Evolutionary conservation across 2,113 vertebrate species (phyloP).

Genomic region (Vidua chalybeata): DNA sequence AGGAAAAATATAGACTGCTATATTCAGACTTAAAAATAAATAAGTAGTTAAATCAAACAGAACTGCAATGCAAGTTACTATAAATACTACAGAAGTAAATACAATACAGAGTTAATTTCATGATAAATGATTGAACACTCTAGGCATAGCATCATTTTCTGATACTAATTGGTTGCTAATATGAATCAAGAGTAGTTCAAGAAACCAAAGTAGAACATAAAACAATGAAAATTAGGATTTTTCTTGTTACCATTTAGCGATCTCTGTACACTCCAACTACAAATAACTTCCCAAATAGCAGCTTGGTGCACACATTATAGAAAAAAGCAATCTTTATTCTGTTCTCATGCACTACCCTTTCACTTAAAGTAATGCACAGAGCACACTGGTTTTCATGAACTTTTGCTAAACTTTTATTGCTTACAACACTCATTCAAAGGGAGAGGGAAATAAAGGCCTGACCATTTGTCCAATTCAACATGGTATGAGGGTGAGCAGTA

Average conservation of each 20-base stretch:
- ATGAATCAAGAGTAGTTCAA: neutral
- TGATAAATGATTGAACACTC: neutral
- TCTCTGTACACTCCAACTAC: neutral
- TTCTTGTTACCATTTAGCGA: neutral
- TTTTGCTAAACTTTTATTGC: neutral
- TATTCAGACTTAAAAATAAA: conserved; percentile 56
- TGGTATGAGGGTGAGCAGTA: neutral
- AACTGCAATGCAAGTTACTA: conserved; percentile 36
- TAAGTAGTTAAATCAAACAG: conserved; percentile 46
- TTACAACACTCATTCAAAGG: neutral
- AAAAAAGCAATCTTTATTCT: neutral
- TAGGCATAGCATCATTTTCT: neutral
- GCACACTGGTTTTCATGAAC: neutral
- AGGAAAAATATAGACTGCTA: neutral
- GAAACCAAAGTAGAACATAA: neutral
- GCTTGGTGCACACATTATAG: neutral
- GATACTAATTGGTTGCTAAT: neutral
- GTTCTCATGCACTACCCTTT: neutral
- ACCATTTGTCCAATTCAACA: neutral
- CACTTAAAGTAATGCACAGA: neutral
- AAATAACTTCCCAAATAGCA: neutral
- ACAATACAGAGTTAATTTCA: neutral
- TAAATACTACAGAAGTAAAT: conserved; percentile 59
- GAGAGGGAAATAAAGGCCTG: neutral
- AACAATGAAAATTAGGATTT: neutral